Evolutionary conservation across 2,113 vertebrate genomes (phyloP).

Genomic region (Nycticebus coucang): DNA sequence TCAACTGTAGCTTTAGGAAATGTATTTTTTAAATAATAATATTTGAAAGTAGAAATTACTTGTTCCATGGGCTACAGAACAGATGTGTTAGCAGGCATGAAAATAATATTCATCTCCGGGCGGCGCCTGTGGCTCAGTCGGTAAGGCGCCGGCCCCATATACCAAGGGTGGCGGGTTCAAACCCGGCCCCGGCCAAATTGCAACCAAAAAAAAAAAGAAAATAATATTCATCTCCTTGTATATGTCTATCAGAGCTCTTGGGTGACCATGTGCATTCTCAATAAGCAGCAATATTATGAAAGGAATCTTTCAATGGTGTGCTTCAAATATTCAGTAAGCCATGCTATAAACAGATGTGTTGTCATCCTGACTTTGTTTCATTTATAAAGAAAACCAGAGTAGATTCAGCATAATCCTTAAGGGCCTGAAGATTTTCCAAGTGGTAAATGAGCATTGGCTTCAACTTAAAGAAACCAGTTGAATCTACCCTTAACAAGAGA

Average conservation of each 20-base stretch:
- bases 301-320: background rate
- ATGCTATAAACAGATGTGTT: background rate
- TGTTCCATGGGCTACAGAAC: background rate
- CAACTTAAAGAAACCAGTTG: background rate
- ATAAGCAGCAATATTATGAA: background rate
- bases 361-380: background rate
- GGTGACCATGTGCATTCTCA: background rate
- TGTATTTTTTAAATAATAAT: background rate
- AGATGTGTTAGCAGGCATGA: background rate
- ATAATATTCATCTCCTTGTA: background rate
- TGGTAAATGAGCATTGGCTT: background rate
- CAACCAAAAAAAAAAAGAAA: too few species aligned
- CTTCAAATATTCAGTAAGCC: background rate
- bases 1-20: background rate
- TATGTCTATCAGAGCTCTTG: background rate
- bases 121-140: too few species aligned
- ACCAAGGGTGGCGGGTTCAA: too few species aligned
- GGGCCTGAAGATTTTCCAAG: background rate
- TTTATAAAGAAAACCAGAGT: background rate
- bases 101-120: background rate
- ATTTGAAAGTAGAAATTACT: background rate
- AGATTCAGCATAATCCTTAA: background rate
- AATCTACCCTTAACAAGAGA: background rate
- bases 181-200: too few species aligned
- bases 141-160: too few species aligned